Percentiles rank a stretch among this genome's conserved stretches.
These are phyloP conservation scores for Lepidurus packardi DNA, from an alignment of 1,140 invertebrate species.

Conservation along the genomic window DNA sequence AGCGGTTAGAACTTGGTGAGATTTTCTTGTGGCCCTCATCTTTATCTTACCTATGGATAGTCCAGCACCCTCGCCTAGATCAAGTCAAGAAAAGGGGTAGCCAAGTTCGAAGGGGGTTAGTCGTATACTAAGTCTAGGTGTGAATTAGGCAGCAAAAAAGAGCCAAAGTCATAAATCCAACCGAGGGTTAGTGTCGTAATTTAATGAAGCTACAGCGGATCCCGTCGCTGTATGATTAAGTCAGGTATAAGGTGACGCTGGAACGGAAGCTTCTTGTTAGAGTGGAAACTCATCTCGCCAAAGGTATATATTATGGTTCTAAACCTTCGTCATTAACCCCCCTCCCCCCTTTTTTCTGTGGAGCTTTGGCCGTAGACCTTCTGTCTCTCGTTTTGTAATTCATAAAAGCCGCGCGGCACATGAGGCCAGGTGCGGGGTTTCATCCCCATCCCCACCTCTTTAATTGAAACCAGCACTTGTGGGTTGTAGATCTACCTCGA, in stretches of 20 bases:
- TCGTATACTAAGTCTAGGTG: neutral
- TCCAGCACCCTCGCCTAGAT: neutral
- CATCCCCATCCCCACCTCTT: neutral
- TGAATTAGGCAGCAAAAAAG: slow-evolving; percentile 12
- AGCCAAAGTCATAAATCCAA: neutral
- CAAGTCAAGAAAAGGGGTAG: neutral
- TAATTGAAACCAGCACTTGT: slow-evolving; percentile 16
- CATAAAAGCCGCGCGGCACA: neutral
- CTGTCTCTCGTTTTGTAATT: neutral
- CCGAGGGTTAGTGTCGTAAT: slow-evolving; percentile 9
- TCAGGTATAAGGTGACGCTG: slow-evolving; percentile 8
- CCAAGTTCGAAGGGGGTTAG: neutral
- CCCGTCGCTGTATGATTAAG: slow-evolving; percentile 21
- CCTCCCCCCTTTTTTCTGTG: neutral
- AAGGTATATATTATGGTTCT: slow-evolving; percentile 1
- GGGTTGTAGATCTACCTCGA: slow-evolving; percentile 1
- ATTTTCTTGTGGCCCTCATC: too few species aligned
- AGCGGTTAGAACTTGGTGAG: too few species aligned
- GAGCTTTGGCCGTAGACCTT: neutral
- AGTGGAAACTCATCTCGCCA: slow-evolving; percentile 21
- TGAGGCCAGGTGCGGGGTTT: slow-evolving; percentile 5
- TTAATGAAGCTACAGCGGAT: neutral
- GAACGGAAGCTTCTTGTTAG: slow-evolving; percentile 21
- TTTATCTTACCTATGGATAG: too few species aligned
- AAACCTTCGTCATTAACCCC: neutral